Evolutionary conservation across 2,113 vertebrate species (phyloP), one percentile per base, ranked within the genome.

Genomic region (Circaetus gallicus): DNA sequence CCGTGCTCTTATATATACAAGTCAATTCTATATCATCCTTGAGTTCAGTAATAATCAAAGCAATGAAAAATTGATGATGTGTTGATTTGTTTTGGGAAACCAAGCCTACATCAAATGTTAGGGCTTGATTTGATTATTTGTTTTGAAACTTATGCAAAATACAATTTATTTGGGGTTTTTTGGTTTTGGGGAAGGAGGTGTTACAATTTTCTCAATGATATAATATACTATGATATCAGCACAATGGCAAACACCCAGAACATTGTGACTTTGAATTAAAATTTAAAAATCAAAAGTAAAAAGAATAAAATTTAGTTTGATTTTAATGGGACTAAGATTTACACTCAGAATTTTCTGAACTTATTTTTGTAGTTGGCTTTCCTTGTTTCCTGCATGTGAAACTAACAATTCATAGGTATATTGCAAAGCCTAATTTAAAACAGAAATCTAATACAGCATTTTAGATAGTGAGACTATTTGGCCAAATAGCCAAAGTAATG

Each of bases 91-190:
- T 88, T 50, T 49, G 12, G 53, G 38, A 31, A 86, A 61, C 4
- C 1, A 74, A 61, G 2, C 2, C 12, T 76, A n/a, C 32, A 52
- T 42, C 34, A 56, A 76, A 43, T 29, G 8, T 62, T 36, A 62
- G 36, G 24, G 0, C 0, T 40, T 45, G 13, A 59, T 69, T 69
- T 91, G 4, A 42, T 65, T 82, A 17, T 66, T 95, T 82, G 74
- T 88, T 12, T 79, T 62, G 5, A 34, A 20, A 43, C 5, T 21
- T 50, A 43, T 20, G 5, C 4, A 71, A 80, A 85, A 52, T 43
- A 45, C 9, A 53, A 16, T 8, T 45, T 43, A 50, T 67, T 61
- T 8, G 1, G 9, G 14, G 2, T 2, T 1, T 0, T 29, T 55
- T 20, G 12, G 5, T 3, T 76, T 65, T 43, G 24, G 11, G 36